phyloP scores from a whole-genome alignment of 2,888 invertebrate genomes.

The Chaetogeoica ovagalla region DNA sequence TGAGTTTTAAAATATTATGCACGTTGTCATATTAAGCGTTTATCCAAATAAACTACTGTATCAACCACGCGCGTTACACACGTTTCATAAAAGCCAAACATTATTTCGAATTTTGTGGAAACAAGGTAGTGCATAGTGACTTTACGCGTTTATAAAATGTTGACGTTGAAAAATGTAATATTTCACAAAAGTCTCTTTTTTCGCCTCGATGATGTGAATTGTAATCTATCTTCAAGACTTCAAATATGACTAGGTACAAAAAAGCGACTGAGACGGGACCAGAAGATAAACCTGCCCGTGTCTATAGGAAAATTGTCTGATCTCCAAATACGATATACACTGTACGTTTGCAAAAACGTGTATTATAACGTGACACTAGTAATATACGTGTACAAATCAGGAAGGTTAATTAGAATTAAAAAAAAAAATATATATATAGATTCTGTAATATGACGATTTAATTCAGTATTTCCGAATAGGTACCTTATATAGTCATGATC shows the following conservation, averaged over 20 bases:
- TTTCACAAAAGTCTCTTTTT: neutral
- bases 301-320: neutral
- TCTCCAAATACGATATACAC: too few relatives aligned
- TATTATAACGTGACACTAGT: too few relatives aligned
- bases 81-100: neutral
- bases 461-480: neutral
- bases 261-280: neutral
- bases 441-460: neutral
- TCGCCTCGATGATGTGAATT: neutral
- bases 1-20: neutral
- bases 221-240: neutral
- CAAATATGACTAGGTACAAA: neutral
- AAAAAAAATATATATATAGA: too few relatives aligned
- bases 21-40: too few relatives aligned
- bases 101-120: neutral
- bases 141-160: neutral
- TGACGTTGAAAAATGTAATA: neutral
- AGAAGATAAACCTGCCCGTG: neutral
- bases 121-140: neutral
- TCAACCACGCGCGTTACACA: neutral
- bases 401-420: too few relatives aligned
- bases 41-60: neutral
- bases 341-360: too few relatives aligned
- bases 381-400: too few relatives aligned
- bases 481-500: neutral